Percentiles rank a stretch among this genome's conserved stretches.
Evolutionary conservation across 2,113 vertebrate genomes (phyloP).

Genomic region (Phoxinus phoxinus): DNA sequence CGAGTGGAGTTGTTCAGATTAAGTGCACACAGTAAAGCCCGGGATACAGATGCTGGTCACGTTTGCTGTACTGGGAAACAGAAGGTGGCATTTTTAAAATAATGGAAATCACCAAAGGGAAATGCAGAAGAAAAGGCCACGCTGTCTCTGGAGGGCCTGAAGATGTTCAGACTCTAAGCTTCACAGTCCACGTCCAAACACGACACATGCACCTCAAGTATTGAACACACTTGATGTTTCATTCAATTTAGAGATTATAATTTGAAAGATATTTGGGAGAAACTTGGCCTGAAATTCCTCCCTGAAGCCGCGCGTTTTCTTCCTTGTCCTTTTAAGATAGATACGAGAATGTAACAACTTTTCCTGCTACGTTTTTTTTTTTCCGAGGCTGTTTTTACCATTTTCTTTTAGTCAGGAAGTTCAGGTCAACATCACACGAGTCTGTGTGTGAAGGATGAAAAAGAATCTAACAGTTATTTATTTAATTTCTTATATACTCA

Average conservation of each 20-base stretch:
- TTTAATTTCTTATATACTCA: slow-evolving; percentile 4
- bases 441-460: not conserved
- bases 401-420: not conserved
- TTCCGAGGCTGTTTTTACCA: not conserved
- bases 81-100: not conserved
- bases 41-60: not conserved
- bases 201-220: not conserved
- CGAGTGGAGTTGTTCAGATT: not conserved
- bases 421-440: slow-evolving; percentile 14
- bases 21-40: not conserved
- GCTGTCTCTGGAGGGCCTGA: not conserved
- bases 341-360: not conserved
- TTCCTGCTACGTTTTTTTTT: not conserved
- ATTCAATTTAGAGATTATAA: not conserved
- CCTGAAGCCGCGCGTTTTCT: not conserved
- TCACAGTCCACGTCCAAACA: not conserved
- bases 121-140: slow-evolving; percentile 4
- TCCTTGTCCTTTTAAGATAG: not conserved
- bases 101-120: not conserved
- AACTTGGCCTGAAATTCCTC: not conserved
- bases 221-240: not conserved
- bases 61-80: not conserved
- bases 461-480: not conserved
- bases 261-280: not conserved
- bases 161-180: not conserved